Percentiles rank a stretch among this genome's conserved stretches.
phyloP scores from a whole-genome alignment of 2,797 vertebrate genomes.

The Merluccius polli region DNA sequence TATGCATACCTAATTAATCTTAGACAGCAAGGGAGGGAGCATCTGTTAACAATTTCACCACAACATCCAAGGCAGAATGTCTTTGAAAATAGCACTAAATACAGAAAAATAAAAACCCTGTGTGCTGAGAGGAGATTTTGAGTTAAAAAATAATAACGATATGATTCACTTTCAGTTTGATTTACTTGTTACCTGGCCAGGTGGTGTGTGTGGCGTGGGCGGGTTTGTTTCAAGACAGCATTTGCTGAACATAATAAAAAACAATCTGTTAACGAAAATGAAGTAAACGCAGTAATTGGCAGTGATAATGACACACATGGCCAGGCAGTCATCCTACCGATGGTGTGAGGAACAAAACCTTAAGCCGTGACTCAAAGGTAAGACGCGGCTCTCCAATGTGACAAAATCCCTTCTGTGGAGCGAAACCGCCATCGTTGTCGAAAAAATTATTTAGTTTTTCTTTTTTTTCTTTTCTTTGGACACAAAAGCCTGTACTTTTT shows the following conservation, averaged over 20 bases:
- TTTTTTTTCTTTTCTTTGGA: neutral
- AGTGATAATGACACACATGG: neutral
- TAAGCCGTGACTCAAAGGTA: neutral
- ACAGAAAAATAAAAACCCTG: neutral
- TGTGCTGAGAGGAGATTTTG: neutral
- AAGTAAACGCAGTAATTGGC: neutral
- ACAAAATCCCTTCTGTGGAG: neutral
- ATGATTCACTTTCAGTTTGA: neutral
- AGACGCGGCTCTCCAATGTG: neutral
- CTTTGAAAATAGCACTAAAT: neutral
- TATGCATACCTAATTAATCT: neutral
- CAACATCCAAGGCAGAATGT: neutral
- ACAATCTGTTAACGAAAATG: neutral
- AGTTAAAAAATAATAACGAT: neutral
- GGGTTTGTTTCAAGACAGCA: neutral
- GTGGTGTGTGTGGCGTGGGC: neutral
- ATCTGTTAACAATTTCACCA: neutral
- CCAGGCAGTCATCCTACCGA: neutral
- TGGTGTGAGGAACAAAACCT: neutral
- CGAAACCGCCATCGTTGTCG: neutral
- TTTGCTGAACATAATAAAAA: slow-evolving; percentile 1
- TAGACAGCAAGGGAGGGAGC: neutral
- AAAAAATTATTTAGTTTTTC: neutral
- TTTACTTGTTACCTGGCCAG: neutral
- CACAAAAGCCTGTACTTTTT: neutral